Evolutionary conservation across 2,888 invertebrate species (phyloP).

Genomic region (Drosophila niveifrons): DNA sequence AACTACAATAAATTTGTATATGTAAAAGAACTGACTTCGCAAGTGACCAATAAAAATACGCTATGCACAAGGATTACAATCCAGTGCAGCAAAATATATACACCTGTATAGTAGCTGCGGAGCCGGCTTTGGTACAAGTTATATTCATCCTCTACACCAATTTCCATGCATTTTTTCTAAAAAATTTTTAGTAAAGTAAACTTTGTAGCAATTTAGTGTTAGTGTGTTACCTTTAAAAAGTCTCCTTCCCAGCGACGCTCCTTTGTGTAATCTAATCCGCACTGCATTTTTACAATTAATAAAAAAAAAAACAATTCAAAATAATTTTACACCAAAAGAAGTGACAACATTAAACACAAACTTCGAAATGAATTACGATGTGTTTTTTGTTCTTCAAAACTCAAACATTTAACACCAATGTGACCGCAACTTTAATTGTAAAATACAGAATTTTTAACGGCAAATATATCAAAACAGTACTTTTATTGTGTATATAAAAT

Average conservation of each 20-base stretch:
- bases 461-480: no score
- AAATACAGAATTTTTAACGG: not conserved
- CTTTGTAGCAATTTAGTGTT: not conserved
- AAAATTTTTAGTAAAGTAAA: not conserved
- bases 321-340: not conserved
- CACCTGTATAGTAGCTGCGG: conserved; percentile 16
- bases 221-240: conserved; percentile 39
- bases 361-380: not conserved
- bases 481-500: no score
- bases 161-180: conserved; percentile 30
- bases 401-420: not conserved
- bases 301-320: not conserved
- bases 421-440: not conserved
- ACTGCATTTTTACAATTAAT: conserved; percentile 22
- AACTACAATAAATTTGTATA: not conserved
- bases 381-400: no score
- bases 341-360: not conserved
- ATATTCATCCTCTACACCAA: conserved; percentile 30
- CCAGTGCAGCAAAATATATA: conserved; percentile 34
- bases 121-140: conserved; percentile 27
- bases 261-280: conserved; percentile 23
- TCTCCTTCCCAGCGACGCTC: conserved; percentile 30
- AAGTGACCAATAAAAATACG: conserved; percentile 29
- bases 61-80: conserved; percentile 4
- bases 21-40: conserved; percentile 37